A percentile compares a stretch with the other conserved stretches of the same genome.
Conservation (phyloP, 2,113 vertebrate genomes). For the Nanorana parkeri region DNA sequence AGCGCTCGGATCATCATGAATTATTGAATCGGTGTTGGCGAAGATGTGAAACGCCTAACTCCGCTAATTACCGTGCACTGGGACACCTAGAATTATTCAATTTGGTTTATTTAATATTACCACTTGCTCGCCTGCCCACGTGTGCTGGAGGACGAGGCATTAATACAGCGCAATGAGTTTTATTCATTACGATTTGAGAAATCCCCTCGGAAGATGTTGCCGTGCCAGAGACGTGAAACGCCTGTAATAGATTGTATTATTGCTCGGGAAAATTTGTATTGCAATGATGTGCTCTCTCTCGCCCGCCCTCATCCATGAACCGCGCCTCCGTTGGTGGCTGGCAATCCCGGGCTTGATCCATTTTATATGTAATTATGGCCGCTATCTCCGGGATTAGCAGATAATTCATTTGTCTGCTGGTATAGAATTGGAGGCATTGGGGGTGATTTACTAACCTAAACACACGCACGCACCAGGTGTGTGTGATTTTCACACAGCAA, state of each 20-base stretch:
- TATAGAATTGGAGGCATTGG: background rate
- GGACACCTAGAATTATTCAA: constrained; percentile 16
- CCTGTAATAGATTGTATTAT: constrained; percentile 22
- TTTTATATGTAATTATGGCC: background rate
- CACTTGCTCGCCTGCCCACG: background rate
- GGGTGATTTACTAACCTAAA: too few species aligned
- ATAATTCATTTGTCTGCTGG: background rate
- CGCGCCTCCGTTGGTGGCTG: background rate
- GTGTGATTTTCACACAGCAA: too few species aligned
- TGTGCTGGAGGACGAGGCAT: background rate
- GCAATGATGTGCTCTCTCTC: constrained; percentile 10
- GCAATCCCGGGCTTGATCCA: background rate
- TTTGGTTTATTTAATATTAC: constrained; percentile 24
- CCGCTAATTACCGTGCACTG: constrained; percentile 21
- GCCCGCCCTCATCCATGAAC: background rate
- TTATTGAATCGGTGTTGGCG: constrained; percentile 17
- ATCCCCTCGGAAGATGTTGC: background rate
- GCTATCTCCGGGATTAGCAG: background rate
- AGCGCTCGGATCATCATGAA: background rate
- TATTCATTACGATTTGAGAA: constrained; percentile 27
- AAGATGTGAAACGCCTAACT: background rate
- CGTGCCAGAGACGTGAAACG: background rate
- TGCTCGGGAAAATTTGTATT: background rate
- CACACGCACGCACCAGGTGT: too few species aligned
- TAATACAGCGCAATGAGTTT: constrained; percentile 14